These are phyloP conservation scores for Phrynocephalus versicolor DNA, from an alignment of 2,113 vertebrate genomes.

Conservation along the genomic window DNA sequence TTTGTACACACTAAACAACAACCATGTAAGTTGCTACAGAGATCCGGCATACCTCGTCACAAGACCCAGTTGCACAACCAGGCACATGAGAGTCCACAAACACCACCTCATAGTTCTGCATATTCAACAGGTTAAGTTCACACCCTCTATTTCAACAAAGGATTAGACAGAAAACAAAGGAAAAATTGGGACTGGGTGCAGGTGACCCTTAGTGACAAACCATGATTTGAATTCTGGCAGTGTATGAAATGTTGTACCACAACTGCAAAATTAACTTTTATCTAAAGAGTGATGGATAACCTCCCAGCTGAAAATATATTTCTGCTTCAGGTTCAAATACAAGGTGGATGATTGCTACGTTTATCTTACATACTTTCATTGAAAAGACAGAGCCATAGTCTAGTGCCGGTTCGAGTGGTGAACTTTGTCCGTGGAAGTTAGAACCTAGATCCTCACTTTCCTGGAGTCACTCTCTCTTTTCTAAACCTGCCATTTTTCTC, in stretches of 20 bases:
- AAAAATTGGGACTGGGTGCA: background rate
- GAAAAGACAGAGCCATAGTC: background rate
- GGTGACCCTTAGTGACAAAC: background rate
- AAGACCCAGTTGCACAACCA: no score
- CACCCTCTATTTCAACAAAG: background rate
- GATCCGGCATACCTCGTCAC: no score
- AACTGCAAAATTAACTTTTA: slow-evolving; percentile 52
- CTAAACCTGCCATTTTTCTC: background rate
- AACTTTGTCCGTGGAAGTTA: background rate
- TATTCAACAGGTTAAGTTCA: background rate
- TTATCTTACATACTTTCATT: background rate
- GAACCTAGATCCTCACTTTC: background rate
- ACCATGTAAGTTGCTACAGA: no score
- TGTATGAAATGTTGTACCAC: slow-evolving; percentile 37
- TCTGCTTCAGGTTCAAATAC: slow-evolving; percentile 16
- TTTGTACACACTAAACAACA: no score
- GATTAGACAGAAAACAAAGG: background rate
- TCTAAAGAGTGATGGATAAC: no score
- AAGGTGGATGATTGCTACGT: slow-evolving; percentile 45
- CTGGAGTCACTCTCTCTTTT: background rate
- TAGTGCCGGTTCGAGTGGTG: background rate
- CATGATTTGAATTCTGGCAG: background rate
- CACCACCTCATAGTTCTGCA: no score
- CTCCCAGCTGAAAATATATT: slow-evolving; percentile 31
- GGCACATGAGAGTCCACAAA: no score